Evolutionary conservation across 2,888 invertebrate species (phyloP), one percentile per base, ranked within the genome.

Genomic region (Phytoseiulus persimilis): DNA sequence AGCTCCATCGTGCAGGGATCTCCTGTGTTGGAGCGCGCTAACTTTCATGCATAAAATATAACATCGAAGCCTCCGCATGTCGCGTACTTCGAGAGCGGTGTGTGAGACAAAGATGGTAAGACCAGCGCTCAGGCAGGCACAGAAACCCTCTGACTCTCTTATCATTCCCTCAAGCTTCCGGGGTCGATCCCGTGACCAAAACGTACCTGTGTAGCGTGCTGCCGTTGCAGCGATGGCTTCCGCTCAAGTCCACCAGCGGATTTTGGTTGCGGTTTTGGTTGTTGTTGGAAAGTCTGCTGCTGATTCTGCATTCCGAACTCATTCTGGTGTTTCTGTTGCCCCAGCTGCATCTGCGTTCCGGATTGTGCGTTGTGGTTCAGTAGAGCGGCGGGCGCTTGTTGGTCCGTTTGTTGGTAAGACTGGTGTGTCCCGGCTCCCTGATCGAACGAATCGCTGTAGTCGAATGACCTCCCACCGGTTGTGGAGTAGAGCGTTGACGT

Each of bases 401-500:
- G 83, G 32, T 83, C 32, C 83, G 31, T 32, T 31, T 6, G 83
- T 31, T 83, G 83, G 31, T 87, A 45, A 6, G 32, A 28, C 31
- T 87, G 87, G 28, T 87, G 87, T 6, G 32, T 32, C n/a, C 45
- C 87, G 33, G 83, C 14, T 6, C 39, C 39, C 87, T 87, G 87
- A 87, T 87, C 87, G 45, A 87, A 87, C 33, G 87, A 87, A 32
- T 87, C 33, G 65, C 28, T 65, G 87, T 87, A 87, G 45, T 87
- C 87, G n/a, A 87, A 87, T 9, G 33, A 87, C 23, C 87, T 31
- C n/a, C 32, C 32, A 23, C 87, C 87, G 11, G 87, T 45, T 11
- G 87, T 87, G 0, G 87, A 87, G 87, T 87, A 87, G 9, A 87
- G 87, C n/a, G 87, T 87, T 45, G 87, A 87, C 87, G 87, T 39